Base-by-base conservation (phyloP, 2,113 vertebrate genomes). In the Camelus dromedarius region DNA sequence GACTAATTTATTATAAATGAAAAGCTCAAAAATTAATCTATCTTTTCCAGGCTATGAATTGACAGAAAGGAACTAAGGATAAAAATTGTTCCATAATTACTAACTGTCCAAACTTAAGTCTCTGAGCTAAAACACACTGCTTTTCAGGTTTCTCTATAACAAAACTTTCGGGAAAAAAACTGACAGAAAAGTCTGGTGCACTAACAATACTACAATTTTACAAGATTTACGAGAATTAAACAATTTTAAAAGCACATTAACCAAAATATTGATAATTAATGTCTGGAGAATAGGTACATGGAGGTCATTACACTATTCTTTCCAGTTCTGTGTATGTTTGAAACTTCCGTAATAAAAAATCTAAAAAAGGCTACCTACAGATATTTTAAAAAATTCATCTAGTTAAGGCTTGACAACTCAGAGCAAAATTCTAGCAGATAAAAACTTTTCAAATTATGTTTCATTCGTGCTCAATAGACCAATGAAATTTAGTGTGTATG, bases 381-480 rank as follows among this genome's bases (percentile, higher is more conserved):
- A 19, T 75, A 67, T 86, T n/a, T 89, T 72, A 28, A 30, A 76
- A 97, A 35, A 75, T 89, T 69, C 89, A 80, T 77, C 42, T 60
- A 81, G 54, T 89, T 73, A 85, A 89, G 75, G 7, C 19, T 80
- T 92, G 64, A 89, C 64, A 79, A 95, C 38, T 30, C 48, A 48
- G 81, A 89, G 89, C 12, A 96, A 72, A 94, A 97, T 60, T 84
- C 66, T 73, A 92, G n/a, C 66, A 94, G 48, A 88, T 10, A 79
- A 80, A 69, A 60, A 56, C 1, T 42, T 95, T 83, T 91, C 69
- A 77, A 94, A 86, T 91, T 91, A 87, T 52, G 52, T 81, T 46
- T 81, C 64, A 58, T 67, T 92, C n/a, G 72, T 77, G 89, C 46
- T 60, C 19, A 15, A 84, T 7, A 85, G 32, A 90, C 28, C 35